These are phyloP conservation scores for Gila robusta DNA, from an alignment of 2,797 vertebrate genomes.

Conservation along the genomic window DNA sequence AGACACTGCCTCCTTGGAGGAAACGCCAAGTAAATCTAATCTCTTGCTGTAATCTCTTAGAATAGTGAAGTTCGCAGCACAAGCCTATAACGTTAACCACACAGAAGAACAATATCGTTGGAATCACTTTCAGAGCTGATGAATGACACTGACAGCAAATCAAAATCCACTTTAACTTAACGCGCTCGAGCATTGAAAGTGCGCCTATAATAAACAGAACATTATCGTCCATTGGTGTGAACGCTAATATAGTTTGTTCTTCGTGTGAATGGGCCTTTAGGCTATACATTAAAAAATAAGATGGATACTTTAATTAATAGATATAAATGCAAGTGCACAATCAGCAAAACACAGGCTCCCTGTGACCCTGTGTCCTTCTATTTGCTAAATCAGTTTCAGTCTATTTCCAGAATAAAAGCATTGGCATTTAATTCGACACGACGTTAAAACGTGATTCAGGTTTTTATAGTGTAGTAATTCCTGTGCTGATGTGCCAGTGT, in stretches of 20 bases:
- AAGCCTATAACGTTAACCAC: no score
- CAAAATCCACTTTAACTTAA: neutral
- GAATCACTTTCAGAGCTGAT: no score
- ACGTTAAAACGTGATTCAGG: neutral
- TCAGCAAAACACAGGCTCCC: neutral
- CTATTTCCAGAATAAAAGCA: conserved; percentile 10
- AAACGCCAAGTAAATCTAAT: no score
- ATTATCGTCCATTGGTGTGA: neutral
- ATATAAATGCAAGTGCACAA: neutral
- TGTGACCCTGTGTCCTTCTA: conserved; percentile 10
- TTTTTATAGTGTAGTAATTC: conserved; percentile 17
- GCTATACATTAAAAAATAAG: neutral
- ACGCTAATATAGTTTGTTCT: neutral
- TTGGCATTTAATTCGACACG: neutral
- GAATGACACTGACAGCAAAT: neutral
- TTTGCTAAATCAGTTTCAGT: conserved; percentile 1
- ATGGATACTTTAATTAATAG: neutral
- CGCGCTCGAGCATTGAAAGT: no score
- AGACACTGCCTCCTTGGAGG: no score
- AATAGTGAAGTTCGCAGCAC: no score
- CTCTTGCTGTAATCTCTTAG: no score
- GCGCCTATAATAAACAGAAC: neutral
- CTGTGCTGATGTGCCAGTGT: neutral
- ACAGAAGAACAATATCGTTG: no score
- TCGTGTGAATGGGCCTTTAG: neutral